Evolutionary conservation across 1,140 invertebrate species (phyloP).

Genomic region (Drosophila equinoxialis): DNA sequence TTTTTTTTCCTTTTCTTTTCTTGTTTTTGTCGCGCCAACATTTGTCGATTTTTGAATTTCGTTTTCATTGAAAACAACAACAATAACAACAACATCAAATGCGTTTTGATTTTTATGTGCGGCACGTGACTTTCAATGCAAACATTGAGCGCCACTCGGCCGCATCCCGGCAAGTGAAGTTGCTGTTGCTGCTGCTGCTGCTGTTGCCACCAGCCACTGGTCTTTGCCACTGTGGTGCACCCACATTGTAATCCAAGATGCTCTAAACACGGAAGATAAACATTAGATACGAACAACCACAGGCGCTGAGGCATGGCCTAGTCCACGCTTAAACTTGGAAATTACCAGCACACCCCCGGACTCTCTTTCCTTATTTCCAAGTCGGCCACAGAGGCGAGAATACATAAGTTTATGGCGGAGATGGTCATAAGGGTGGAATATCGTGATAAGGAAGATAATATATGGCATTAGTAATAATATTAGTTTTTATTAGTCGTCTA

Average conservation of each 20-base stretch:
- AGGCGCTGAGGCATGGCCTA: conserved; percentile 49
- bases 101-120: conserved; percentile 67
- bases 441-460: background rate
- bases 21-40: conserved; percentile 54
- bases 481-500: no score
- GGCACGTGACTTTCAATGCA: conserved; percentile 75
- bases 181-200: background rate
- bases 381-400: conserved; percentile 21
- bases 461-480: no score
- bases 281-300: conserved; percentile 60
- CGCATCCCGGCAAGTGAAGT: conserved; percentile 46
- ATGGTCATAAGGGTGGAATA: background rate
- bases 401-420: background rate
- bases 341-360: conserved; percentile 16
- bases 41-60: conserved; percentile 74
- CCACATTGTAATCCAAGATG: conserved; percentile 57
- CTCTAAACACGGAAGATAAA: conserved; percentile 72
- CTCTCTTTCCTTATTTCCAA: no score
- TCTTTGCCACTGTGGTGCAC: conserved; percentile 24
- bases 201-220: conserved; percentile 12
- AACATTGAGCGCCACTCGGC: conserved; percentile 72
- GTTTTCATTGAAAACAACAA: conserved; percentile 64
- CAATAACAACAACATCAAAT: conserved; percentile 51
- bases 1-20: conserved; percentile 2
- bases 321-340: conserved; percentile 46